A percentile compares a stretch with the other conserved stretches of the same genome.
These are phyloP conservation scores for Diploptera punctata DNA, from an alignment of 2,888 invertebrate genomes.

Conservation along the genomic window DNA sequence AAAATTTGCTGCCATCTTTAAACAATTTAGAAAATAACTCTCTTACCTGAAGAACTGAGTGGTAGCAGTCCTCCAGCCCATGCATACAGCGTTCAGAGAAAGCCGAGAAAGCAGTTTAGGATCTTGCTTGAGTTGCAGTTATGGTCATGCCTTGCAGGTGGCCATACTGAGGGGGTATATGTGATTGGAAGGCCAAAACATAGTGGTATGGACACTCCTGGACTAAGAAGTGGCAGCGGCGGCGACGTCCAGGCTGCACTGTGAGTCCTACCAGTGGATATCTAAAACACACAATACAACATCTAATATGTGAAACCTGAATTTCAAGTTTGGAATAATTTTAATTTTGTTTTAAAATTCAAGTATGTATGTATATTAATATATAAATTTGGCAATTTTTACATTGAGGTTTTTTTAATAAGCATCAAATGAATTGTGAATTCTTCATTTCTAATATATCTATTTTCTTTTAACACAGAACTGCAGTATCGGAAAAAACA, in stretches of 20 bases:
- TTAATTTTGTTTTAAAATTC: too few relatives aligned
- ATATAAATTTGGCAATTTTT: too few relatives aligned
- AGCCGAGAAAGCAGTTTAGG: conserved; percentile 63
- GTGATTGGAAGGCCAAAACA: conserved; percentile 61
- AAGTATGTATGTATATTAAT: too few relatives aligned
- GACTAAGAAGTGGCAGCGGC: conserved; percentile 58
- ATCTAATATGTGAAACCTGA: conserved; percentile 6
- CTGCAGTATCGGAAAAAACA: too few relatives aligned
- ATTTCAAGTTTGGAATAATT: too few relatives aligned
- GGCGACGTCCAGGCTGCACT: conserved; percentile 68
- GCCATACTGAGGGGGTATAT: conserved; percentile 64
- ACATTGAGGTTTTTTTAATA: too few relatives aligned
- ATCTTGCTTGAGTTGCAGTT: conserved; percentile 60
- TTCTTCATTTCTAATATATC: too few relatives aligned
- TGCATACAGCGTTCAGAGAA: conserved; percentile 68
- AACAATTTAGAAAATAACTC: too few relatives aligned
- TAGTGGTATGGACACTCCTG: conserved; percentile 59
- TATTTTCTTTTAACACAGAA: too few relatives aligned
- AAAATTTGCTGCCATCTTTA: too few relatives aligned
- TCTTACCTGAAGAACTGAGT: conserved; percentile 54
- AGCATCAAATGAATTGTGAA: too few relatives aligned
- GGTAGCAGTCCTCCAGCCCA: conserved; percentile 65
- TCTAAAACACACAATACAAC: conserved; percentile 49
- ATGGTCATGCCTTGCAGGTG: conserved; percentile 59
- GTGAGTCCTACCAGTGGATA: conserved; percentile 68